Evolutionary conservation across 2,113 vertebrate genomes (phyloP).

Genomic region (Probosciger aterrimus): DNA sequence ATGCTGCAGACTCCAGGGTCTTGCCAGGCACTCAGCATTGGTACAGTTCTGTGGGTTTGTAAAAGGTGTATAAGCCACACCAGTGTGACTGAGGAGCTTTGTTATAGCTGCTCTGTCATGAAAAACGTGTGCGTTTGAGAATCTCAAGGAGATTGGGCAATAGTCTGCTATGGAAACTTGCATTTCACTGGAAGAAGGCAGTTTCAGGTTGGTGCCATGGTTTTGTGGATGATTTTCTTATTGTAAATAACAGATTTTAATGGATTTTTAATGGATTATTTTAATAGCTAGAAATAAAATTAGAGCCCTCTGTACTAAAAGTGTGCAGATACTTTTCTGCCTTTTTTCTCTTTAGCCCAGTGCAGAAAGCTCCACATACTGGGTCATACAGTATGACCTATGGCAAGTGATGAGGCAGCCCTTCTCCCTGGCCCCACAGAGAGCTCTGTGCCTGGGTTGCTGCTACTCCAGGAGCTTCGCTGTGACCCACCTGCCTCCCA

Average conservation of each 20-base stretch:
- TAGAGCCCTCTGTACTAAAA: background rate
- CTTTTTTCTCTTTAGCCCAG: background rate
- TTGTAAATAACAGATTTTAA: background rate
- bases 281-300: background rate
- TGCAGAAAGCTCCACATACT: background rate
- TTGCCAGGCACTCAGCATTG: background rate
- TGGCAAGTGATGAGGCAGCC: background rate
- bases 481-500: background rate
- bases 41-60: background rate
- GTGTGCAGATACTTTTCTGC: background rate
- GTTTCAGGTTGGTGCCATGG: background rate
- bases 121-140: background rate
- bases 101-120: background rate
- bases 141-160: background rate
- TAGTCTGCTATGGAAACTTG: background rate
- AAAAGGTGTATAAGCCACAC: background rate
- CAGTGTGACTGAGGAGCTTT: background rate
- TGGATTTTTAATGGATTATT: background rate
- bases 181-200: background rate
- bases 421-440: background rate
- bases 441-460: background rate
- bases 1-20: background rate
- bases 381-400: background rate
- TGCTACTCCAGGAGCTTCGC: background rate
- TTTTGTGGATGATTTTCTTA: background rate